Base-by-base conservation (phyloP, 2,113 vertebrate genomes). In the Phyllopteryx taeniolatus region DNA sequence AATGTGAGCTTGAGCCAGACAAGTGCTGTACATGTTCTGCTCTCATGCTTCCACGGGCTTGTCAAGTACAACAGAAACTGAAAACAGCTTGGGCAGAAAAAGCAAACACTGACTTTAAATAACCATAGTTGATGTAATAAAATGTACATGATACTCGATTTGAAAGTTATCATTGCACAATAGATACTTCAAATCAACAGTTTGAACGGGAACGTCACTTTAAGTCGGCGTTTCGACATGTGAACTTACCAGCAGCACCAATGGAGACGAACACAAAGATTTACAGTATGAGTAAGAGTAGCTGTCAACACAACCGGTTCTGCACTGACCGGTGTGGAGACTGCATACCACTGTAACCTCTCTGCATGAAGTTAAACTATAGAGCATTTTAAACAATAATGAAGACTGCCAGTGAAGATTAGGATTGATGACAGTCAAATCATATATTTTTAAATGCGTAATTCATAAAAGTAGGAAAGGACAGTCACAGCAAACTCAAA, bases 1-100 rank as follows among this genome's bases (percentile, higher is more conserved):
- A 80, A 74, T 27, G 20, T 60, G n/a, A 71, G 27, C 11, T 14
- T 8, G 14, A 63, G 35, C 9, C 14, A 56, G 67, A 65, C 9
- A 66, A 39, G 35, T 39, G 35, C 35, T 9, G 39, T 57, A 27
- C 33, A 6, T 11, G 27, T 64, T 17, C 15, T 67, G 43, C 13
- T 39, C 12, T 46, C 2, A 42, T 70, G 20, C 5, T 72, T 72
- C 31, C 44, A 57, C 56, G 62, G 27, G 14, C 0, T 51, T 22
- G 12, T 42, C 4, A 69, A 39, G 31, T 22, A 8, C 22, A 33
- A 15, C 17, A 15, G 63, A 65, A 65, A 44, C 42, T 22, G 43
- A 46, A 66, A 47, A 43, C 42, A 47, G 20, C 63, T 44, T 20
- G 44, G 42, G 13, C 11, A 5, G 42, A n/a, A 44, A 66, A 66